Conservation (phyloP, 1,140 invertebrate genomes). For the Lepidotrigona ventralis region DNA sequence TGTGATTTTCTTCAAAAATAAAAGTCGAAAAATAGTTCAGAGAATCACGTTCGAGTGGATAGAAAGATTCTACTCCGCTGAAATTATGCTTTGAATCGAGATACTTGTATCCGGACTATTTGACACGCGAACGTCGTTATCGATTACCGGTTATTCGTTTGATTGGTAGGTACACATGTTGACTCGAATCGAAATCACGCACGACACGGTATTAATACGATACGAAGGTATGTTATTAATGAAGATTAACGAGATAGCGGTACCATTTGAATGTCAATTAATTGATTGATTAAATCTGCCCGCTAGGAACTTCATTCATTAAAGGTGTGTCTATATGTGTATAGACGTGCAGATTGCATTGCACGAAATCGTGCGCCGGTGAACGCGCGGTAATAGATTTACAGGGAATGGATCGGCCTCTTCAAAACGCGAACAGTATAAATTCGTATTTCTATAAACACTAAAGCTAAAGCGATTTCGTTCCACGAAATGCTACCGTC, state of each 20-base stretch:
- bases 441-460: neutral
- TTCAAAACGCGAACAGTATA: neutral
- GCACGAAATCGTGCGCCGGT: too few relatives aligned
- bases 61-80: too few relatives aligned
- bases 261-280: neutral
- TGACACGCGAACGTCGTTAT: neutral
- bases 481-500: too few relatives aligned
- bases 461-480: too few relatives aligned
- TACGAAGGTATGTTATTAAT: neutral
- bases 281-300: neutral
- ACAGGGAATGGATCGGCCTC: too few relatives aligned
- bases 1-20: too few relatives aligned
- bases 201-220: neutral
- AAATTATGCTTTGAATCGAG: neutral
- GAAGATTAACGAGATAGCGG: neutral
- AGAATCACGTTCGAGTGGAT: too few relatives aligned
- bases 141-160: too few relatives aligned
- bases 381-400: too few relatives aligned
- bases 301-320: neutral
- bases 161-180: neutral
- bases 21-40: too few relatives aligned
- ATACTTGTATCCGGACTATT: neutral
- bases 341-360: too few relatives aligned
- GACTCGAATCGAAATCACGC: neutral
- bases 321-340: neutral